Conservation (phyloP, 2,888 invertebrate genomes). For the Drosophila longiperda region DNA sequence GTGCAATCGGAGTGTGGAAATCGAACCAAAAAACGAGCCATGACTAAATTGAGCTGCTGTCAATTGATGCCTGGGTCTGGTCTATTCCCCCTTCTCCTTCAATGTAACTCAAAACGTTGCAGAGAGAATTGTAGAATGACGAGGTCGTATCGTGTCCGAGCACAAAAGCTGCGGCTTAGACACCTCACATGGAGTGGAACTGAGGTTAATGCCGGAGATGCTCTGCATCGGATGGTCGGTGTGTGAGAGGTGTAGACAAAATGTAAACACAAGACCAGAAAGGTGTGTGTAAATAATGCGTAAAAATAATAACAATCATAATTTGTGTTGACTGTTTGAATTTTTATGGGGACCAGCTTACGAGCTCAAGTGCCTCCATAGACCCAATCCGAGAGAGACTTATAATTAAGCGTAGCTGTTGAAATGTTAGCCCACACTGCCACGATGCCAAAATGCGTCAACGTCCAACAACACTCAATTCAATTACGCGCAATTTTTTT, state of each 20-base stretch:
- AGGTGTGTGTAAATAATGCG: slow-evolving; percentile 79
- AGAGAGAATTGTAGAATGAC: slow-evolving; percentile 69
- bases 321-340: slow-evolving; percentile 73
- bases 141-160: slow-evolving; percentile 66
- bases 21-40: slow-evolving; percentile 64
- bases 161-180: slow-evolving; percentile 66
- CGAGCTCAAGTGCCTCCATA: slow-evolving; percentile 39
- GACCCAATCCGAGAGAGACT: slow-evolving; percentile 31
- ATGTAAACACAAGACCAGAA: slow-evolving; percentile 74
- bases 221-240: slow-evolving; percentile 8
- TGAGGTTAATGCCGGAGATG: slow-evolving; percentile 15
- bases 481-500: slow-evolving; percentile 56
- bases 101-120: slow-evolving; percentile 58
- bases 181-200: slow-evolving; percentile 42
- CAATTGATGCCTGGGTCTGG: slow-evolving; percentile 57
- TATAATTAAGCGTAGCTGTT: slow-evolving; percentile 76
- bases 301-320: slow-evolving; percentile 77
- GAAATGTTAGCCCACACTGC: slow-evolving; percentile 71
- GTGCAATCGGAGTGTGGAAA: slow-evolving; percentile 49
- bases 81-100: too few species aligned
- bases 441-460: slow-evolving; percentile 9
- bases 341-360: slow-evolving; percentile 52
- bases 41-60: slow-evolving; percentile 75
- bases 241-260: slow-evolving; percentile 25
- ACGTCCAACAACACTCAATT: slow-evolving; percentile 42